phyloP scores from a whole-genome alignment of 2,888 invertebrate genomes.

The Harpagoxenus sublaevis region DNA sequence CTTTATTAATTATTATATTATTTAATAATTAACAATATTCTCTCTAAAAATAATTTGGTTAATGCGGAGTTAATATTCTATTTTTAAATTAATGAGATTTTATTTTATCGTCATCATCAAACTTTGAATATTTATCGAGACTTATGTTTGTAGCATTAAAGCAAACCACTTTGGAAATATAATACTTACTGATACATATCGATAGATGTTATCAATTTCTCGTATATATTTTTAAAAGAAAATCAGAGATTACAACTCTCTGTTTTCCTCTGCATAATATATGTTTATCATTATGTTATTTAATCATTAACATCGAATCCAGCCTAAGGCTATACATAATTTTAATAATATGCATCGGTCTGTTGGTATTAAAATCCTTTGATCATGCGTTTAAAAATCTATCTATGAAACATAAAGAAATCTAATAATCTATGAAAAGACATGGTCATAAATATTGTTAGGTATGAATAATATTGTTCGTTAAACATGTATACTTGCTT shows the following conservation, averaged over 20 bases:
- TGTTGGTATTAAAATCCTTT: not conserved
- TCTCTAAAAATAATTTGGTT: not conserved
- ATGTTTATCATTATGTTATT: no score
- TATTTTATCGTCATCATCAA: not conserved
- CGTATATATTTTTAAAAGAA: not conserved
- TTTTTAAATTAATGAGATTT: not conserved
- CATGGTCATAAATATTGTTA: not conserved
- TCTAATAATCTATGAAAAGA: not conserved
- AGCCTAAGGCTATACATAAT: not conserved
- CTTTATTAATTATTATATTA: not conserved
- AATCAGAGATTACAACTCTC: not conserved
- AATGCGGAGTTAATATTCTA: not conserved
- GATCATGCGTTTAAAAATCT: not conserved
- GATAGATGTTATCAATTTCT: not conserved
- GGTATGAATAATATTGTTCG: not conserved
- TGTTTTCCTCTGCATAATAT: not conserved
- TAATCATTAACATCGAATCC: no score
- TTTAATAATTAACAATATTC: not conserved
- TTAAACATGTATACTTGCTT: not conserved
- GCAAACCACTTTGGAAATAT: not conserved
- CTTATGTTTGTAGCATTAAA: not conserved
- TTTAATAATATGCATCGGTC: not conserved
- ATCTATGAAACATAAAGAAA: not conserved
- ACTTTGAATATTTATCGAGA: constrained; percentile 3
- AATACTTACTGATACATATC: not conserved